These are phyloP conservation scores for Heterotilapia buettikoferi DNA, from an alignment of 2,113 vertebrate species.

Conservation along the genomic window DNA sequence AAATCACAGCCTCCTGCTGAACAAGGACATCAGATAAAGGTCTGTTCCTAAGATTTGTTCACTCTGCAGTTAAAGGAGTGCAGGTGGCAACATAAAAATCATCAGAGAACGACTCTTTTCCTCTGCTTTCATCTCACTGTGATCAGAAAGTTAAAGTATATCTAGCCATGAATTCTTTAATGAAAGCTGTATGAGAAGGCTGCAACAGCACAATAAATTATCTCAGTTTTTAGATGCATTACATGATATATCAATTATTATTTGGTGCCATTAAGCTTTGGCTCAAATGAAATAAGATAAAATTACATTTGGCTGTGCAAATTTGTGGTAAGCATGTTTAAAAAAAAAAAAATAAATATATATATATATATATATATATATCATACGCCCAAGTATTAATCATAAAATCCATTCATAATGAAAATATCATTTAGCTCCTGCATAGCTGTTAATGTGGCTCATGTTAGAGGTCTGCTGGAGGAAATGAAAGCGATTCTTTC, in stretches of 20 bases:
- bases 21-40: constrained; percentile 70
- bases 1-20: constrained; percentile 55
- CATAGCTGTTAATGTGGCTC: not conserved
- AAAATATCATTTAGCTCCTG: not conserved
- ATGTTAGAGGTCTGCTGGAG: not conserved
- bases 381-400: not conserved
- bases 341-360: too few species aligned
- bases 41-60: constrained; percentile 47
- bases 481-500: not conserved
- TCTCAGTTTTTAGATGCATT: not conserved
- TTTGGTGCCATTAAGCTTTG: not conserved
- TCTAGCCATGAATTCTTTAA: not conserved
- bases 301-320: not conserved
- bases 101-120: not conserved
- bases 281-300: not conserved
- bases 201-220: not conserved
- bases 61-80: constrained; percentile 4
- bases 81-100: not conserved
- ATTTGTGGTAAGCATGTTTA: not conserved
- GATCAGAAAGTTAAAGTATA: not conserved
- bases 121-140: not conserved
- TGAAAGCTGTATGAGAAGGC: not conserved
- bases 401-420: not conserved
- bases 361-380: too few species aligned
- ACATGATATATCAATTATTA: not conserved